Conservation (phyloP, 2,113 vertebrate species). For the Micromys minutus region DNA sequence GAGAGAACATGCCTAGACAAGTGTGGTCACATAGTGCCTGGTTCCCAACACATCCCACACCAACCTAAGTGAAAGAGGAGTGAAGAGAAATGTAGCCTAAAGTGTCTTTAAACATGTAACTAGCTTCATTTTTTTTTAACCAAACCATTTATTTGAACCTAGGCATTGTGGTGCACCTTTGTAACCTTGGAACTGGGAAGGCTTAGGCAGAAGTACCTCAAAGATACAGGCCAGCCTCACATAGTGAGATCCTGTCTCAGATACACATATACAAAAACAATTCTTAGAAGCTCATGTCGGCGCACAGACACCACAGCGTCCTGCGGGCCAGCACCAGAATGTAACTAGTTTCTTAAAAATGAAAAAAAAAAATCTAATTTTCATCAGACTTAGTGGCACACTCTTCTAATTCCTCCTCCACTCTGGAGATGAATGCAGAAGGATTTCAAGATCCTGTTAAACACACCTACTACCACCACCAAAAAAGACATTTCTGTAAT, state of each 20-base stretch:
- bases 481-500: too few species aligned
- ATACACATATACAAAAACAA: neutral
- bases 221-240: neutral
- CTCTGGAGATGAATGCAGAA: too few species aligned
- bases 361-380: too few species aligned
- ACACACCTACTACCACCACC: too few species aligned
- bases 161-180: neutral
- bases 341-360: too few species aligned
- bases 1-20: neutral
- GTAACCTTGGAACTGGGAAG: neutral
- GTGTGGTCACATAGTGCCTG: neutral
- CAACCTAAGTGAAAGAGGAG: neutral
- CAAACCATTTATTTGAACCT: neutral
- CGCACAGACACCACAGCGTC: too few species aligned
- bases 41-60: neutral
- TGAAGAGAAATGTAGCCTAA: neutral
- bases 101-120: too few species aligned
- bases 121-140: too few species aligned
- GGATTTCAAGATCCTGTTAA: too few species aligned
- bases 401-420: too few species aligned
- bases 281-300: neutral
- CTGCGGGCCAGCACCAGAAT: too few species aligned
- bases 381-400: too few species aligned
- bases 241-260: neutral
- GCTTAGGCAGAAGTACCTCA: neutral